Evolutionary conservation across 1,140 invertebrate species (phyloP), one percentile per base, ranked within the genome.

Genomic region (Bombus sylvicola): DNA sequence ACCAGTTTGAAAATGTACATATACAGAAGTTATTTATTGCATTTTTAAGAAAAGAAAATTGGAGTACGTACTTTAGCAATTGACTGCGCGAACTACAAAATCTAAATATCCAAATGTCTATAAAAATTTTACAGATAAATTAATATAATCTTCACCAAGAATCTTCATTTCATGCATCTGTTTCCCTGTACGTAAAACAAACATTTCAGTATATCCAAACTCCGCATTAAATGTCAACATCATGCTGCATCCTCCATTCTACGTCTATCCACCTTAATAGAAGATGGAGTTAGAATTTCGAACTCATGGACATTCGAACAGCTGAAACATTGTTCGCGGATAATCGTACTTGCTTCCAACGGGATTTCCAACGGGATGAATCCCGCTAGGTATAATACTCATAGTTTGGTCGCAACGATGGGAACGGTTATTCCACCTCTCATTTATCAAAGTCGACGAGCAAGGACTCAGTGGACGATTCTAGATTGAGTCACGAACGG

Each of bases 381-480:
- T 37, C 53, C 31, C 34, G 47, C 6, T 41, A 31, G 37, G n/a
- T 72, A 72, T 62, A 74, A 82, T 74, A 73, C 80, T 82, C 31
- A 34, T 59, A 82, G 80, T 37, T 62, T 31, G 71, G 79, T 81
- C 66, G 34, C 69, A 47, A 39, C 69, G 69, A 28, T 31, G 25
- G 31, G 37, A 53, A 69, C 66, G 31, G 69, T 72, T 81, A 81
- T 83, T 83, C 59, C 39, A 18, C n/a, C 57, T 83, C 80, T 80
- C 88, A 84, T 91, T 90, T 91, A 83, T 91, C 89, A 91, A 91
- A 91, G 88, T 91, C 88, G 87, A 88, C 87, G 84, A 81, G 64
- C 64, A 8, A 66, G n/a, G n/a, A 31, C 64, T 66, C 64, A 18
- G 71, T 81, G 87, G 84, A 91, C 88, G 87, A 88, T 90, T 88